These are phyloP conservation scores for Plectrocnemia conspersa DNA, from an alignment of 1,140 invertebrate species.

Conservation along the genomic window DNA sequence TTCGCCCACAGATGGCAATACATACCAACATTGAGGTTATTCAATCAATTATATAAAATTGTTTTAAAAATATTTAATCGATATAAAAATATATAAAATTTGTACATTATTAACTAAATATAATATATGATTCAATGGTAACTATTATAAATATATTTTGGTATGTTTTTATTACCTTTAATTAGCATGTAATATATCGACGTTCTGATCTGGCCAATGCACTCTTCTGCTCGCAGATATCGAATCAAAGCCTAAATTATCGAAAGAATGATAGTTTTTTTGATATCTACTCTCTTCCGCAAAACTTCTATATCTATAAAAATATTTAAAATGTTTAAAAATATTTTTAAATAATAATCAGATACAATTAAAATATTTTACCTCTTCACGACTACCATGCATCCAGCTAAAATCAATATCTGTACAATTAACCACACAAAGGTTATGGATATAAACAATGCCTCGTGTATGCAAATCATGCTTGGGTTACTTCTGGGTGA, in stretches of 20 bases:
- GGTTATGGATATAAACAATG: slow-evolving; percentile 44
- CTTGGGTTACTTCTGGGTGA: slow-evolving; percentile 8
- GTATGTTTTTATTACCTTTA: slow-evolving; percentile 3
- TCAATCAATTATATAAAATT: too few species aligned
- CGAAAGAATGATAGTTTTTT: slow-evolving; percentile 51
- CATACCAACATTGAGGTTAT: too few species aligned
- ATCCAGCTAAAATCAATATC: slow-evolving; percentile 44
- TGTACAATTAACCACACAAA: slow-evolving; percentile 48
- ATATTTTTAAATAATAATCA: too few species aligned
- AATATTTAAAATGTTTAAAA: too few species aligned
- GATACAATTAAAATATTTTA: slow-evolving; percentile 33
- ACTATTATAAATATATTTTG: too few species aligned
- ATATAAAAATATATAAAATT: too few species aligned
- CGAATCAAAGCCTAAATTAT: slow-evolving; percentile 49
- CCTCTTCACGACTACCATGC: slow-evolving; percentile 49
- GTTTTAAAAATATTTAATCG: too few species aligned
- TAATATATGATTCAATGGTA: too few species aligned
- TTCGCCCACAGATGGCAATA: too few species aligned
- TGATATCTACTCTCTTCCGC: slow-evolving; percentile 46
- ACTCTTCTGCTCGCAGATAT: slow-evolving; percentile 46
- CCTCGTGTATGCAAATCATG: slow-evolving; percentile 49
- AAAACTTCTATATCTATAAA: slow-evolving; percentile 45
- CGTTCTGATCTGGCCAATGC: slow-evolving; percentile 50
- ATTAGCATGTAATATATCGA: slow-evolving; percentile 40
- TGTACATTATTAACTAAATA: too few species aligned